Base-by-base conservation (phyloP, 2,888 invertebrate species). In the Mylabris sibirica region DNA sequence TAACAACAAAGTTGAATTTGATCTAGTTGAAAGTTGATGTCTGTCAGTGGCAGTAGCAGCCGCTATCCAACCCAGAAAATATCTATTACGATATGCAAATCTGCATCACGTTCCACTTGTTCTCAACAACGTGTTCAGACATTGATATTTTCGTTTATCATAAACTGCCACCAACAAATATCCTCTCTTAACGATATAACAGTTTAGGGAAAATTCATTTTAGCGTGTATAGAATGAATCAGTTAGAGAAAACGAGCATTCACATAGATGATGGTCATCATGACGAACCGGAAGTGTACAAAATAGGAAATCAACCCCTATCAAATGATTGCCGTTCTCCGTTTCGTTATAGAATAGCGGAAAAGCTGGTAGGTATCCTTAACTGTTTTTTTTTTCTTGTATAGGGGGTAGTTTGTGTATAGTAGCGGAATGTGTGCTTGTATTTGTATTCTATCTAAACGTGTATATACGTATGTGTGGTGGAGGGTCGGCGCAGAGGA, bases 381-480 rank as follows among this genome's bases (percentile, higher is more conserved):
- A 74, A 76, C 74, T 74, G 69, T 71, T 75, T 67, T 71, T 75
- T 73, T 76, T 76, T 75, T 73, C 73, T 73, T 75, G 74, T 74
- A 74, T 74, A 70, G 77, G 70, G 72, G 73, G 76, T 30, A 30
- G 79, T 66, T 75, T 74, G 75, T 72, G 74, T 73, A 53, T 57
- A 49, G 75, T 70, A 72, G 74, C 30, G 68, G 71, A 72, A 66
- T 66, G 65, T 53, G 12, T 53, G 11, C 22, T 22, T 53, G 24
- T 53, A 22, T 53, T 22, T 53, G 53, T 53, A 24, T 53, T 4
- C 12, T 53, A 53, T 24, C 22, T 53, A 30, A 30, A 53, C 22
- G 22, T 24, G 24, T 49, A 20, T 49, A 20, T 6, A 49, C 22
- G 53, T 53, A 14, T 22, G 22, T 30, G 30, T 30, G 22, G 53